Percentiles rank a stretch among this genome's conserved stretches.
These are phyloP conservation scores for Ceramica pisi DNA, from an alignment of 2,888 invertebrate species.

Conservation along the genomic window DNA sequence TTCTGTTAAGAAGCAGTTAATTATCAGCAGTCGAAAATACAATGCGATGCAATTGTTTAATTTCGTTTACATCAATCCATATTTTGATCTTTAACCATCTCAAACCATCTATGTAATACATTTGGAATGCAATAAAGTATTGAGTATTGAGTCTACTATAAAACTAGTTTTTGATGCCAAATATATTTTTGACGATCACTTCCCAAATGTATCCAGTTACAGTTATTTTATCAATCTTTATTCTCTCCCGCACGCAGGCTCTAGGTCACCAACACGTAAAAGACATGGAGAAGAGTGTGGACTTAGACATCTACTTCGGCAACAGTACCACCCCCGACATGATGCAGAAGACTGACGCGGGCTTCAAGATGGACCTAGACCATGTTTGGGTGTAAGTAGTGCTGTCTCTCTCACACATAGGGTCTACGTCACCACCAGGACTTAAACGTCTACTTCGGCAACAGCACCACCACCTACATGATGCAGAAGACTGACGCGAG, in stretches of 20 bases:
- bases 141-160: too few relatives aligned
- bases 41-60: background rate
- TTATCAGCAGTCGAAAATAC: too few relatives aligned
- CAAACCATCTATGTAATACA: too few relatives aligned
- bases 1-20: too few relatives aligned
- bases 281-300: constrained; percentile 82
- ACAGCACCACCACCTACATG: constrained; percentile 77
- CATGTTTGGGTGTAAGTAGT: constrained; percentile 85
- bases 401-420: constrained; percentile 35
- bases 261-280: constrained; percentile 84
- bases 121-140: too few relatives aligned
- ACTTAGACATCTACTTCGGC: constrained; percentile 87
- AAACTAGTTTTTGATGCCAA: too few relatives aligned
- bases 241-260: constrained; percentile 73
- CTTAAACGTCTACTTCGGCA: constrained; percentile 86
- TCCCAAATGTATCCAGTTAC: background rate
- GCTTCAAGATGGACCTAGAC: constrained; percentile 88
- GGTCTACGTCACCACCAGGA: constrained; percentile 85
- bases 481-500: constrained; percentile 83
- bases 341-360: constrained; percentile 80
- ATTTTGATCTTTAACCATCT: too few relatives aligned
- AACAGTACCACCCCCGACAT: constrained; percentile 79
- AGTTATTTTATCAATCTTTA: background rate
- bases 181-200: background rate
- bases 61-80: background rate